Base-by-base conservation (phyloP, 2,113 vertebrate species). In the Siphamia tubifer region DNA sequence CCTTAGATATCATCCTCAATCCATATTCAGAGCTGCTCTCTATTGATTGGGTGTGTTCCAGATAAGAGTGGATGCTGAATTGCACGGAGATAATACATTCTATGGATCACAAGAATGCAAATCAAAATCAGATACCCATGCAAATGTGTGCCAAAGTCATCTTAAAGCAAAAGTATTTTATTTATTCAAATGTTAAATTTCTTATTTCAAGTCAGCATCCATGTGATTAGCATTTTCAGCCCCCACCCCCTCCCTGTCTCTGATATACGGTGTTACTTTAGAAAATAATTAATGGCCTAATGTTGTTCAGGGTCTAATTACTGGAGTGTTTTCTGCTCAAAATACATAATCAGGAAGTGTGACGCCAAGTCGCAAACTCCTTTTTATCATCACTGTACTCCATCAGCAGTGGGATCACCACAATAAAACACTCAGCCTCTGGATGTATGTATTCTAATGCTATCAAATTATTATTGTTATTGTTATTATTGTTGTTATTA, bases 41-140 rank as follows among this genome's bases (percentile, higher is more conserved):
- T 79, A 90, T 90, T 89, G 88, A 92, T 90, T 86, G 83, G 78
- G 71, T 57, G 68, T 62, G 74, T 76, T 81, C 53, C 82, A 88
- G 89, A 91, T 92, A 89, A 92, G 81, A 77, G 17, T n/a, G 55
- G 78, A 77, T 81, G 84, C 81, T 87, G 86, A 90, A 86, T 87
- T 48, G 77, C 75, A 53, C 61, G 48, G 74, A 84, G 87, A 88
- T 89, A 88, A 85, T 85, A 83, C 82, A 80, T 87, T 83, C 77
- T 82, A 84, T 83, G 87, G 80, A 89, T 87, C 85, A 90, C 83
- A 90, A 81, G 75, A 70, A 92, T 89, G 85, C 84, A 88, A 89
- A 91, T 92, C 79, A 71, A 67, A n/a, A 79, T 88, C 81, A 76
- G 89, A 85, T 90, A 81, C 44, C 35, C 70, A 89, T 90, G 87